Evolutionary conservation across 2,797 vertebrate species (phyloP).

Genomic region (Thripadectes ignobilis): DNA sequence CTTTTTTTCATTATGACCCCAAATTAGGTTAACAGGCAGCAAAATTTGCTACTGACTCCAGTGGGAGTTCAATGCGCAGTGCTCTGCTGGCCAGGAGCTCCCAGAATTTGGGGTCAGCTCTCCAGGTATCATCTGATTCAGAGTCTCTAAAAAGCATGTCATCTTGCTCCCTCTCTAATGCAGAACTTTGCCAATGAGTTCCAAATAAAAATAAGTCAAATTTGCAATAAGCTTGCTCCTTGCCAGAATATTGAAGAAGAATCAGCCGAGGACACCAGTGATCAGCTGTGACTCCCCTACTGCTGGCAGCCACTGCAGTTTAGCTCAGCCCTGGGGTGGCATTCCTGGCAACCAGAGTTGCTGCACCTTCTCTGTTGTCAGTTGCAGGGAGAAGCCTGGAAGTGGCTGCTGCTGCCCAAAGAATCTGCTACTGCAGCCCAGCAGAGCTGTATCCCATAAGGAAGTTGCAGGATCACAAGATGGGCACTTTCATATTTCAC

Average conservation of each 20-base stretch:
- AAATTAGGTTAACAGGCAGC: background rate
- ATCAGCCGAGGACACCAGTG: background rate
- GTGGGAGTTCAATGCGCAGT: background rate
- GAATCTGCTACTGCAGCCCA: background rate
- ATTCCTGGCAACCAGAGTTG: background rate
- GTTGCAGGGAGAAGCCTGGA: background rate
- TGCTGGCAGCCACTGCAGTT: background rate
- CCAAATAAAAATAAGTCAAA: background rate
- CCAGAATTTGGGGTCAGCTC: background rate
- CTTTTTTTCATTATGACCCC: background rate
- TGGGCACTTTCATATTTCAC: background rate
- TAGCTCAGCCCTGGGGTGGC: background rate
- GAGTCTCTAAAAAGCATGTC: background rate
- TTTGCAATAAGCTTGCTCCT: background rate
- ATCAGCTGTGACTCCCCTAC: background rate
- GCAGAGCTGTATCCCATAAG: background rate
- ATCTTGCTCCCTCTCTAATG: background rate
- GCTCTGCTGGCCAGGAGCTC: background rate
- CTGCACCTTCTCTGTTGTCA: background rate
- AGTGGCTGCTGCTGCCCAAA: background rate
- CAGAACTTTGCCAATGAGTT: background rate
- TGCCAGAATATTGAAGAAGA: background rate
- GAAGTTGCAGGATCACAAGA: background rate
- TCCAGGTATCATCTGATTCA: background rate
- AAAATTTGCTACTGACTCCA: background rate